phyloP scores from a whole-genome alignment of 1,140 invertebrate genomes.

The Portunus trituberculatus region DNA sequence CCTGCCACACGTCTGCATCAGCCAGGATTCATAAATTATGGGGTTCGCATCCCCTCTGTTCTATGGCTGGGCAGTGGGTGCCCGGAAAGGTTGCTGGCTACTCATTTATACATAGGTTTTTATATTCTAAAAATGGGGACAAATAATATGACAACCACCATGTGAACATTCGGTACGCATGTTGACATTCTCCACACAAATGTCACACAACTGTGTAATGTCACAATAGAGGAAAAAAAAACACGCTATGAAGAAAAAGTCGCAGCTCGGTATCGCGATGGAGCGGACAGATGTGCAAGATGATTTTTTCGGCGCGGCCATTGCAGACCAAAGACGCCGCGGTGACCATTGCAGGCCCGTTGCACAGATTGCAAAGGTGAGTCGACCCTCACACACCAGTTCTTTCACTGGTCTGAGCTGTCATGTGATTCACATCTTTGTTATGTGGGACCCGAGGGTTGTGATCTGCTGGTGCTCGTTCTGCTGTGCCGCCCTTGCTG shows the following conservation, averaged over 20 bases:
- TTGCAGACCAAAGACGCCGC: constrained; percentile 70
- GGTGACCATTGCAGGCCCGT: constrained; percentile 73
- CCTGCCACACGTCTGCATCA: constrained; percentile 28
- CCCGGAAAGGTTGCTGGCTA: constrained; percentile 24
- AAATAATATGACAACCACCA: neutral
- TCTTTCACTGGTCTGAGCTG: constrained; percentile 20
- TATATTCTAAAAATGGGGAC: neutral
- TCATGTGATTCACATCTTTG: constrained; percentile 40
- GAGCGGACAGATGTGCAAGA: constrained; percentile 69
- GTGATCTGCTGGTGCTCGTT: neutral
- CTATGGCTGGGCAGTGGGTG: constrained; percentile 59
- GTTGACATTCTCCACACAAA: constrained; percentile 33
- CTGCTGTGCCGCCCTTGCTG: neutral
- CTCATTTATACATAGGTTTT: neutral
- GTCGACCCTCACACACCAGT: constrained; percentile 50
- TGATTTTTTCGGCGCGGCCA: constrained; percentile 67
- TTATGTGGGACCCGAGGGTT: neutral
- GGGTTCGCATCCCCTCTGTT: constrained; percentile 39
- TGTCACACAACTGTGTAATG: constrained; percentile 33
- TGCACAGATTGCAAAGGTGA: constrained; percentile 75
- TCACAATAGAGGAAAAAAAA: constrained; percentile 9
- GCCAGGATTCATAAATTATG: constrained; percentile 30
- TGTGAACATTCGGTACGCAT: neutral
- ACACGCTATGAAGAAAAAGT: constrained; percentile 27
- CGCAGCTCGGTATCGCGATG: constrained; percentile 25